Base-by-base conservation (phyloP, 2,888 invertebrate genomes). In the Pemphredon lugubris region DNA sequence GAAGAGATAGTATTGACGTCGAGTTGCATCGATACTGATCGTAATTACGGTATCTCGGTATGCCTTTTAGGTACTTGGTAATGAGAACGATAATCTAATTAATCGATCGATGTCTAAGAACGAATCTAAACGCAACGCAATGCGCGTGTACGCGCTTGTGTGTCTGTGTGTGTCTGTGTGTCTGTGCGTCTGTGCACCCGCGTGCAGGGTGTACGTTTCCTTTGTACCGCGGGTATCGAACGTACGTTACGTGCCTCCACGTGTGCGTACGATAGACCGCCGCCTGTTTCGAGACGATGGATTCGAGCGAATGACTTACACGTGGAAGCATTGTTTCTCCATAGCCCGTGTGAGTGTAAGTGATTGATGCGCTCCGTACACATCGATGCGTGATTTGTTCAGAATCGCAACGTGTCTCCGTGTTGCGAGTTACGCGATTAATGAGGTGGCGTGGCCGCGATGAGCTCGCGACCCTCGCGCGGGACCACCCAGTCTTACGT, bases 1-100 rank as follows among this genome's bases (percentile, higher is more conserved):
- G 48, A 39, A 7, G 32, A 30, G 42, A 14, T 30, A 21, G 59
- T 37, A 30, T 47, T 2, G 14, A 34, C 37, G 40, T 34, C 26
- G 39, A n/a, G 57, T 40, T 51, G 58, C 53, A 18, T 40, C 57
- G 69, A 61, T 60, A 47, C 45, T 14, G 53, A 44, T 67, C 57
- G 37, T 42, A 63, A 70, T 71, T 65, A 72, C 58, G 76, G 64
- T 77, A 77, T 77, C 79, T 83, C 76, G 78, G 76, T 75, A 57
- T 79, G 77, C 73, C 69, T 61, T n/a, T 77, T 79, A 85, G 85
- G 82, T 84, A 86, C 84, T 81, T 80, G 79, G 82, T 84, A 85
- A 83, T 78, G 70, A 82, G 82, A 83, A 80, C 75, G 75, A 83
- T 81, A 82, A 55, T 79, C 74, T 83, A 85, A 82, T 85, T 79